These are phyloP conservation scores for Strix aluco DNA, from an alignment of 2,113 vertebrate species.

Conservation along the genomic window DNA sequence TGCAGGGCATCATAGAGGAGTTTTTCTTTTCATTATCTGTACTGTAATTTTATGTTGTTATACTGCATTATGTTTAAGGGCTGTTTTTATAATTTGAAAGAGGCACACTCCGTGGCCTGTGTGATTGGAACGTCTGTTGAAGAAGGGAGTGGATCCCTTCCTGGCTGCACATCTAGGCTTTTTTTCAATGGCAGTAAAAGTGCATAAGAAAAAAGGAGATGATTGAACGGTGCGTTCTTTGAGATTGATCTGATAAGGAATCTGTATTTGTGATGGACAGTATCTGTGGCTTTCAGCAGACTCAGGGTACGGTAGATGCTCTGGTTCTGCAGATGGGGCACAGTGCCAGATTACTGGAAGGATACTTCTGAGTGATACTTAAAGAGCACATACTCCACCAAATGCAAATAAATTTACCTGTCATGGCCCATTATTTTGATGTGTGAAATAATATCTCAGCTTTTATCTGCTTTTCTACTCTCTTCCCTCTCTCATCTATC, in stretches of 20 bases:
- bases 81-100: background rate
- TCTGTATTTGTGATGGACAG: background rate
- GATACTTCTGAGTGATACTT: background rate
- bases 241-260: background rate
- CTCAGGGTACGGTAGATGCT: background rate
- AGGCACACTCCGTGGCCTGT: background rate
- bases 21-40: background rate
- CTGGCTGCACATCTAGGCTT: background rate
- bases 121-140: background rate
- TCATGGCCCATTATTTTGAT: background rate
- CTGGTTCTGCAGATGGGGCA: background rate
- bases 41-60: background rate
- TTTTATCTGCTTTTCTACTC: background rate
- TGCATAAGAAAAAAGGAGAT: background rate
- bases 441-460: background rate
- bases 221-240: background rate
- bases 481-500: background rate
- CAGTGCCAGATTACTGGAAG: background rate
- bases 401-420: constrained; percentile 16
- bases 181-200: background rate
- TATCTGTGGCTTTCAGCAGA: background rate
- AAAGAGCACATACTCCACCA: background rate
- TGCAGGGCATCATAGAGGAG: background rate
- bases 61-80: background rate
- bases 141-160: background rate